These are phyloP conservation scores for Nibea albiflora DNA, from an alignment of 2,113 vertebrate genomes.

Conservation along the genomic window DNA sequence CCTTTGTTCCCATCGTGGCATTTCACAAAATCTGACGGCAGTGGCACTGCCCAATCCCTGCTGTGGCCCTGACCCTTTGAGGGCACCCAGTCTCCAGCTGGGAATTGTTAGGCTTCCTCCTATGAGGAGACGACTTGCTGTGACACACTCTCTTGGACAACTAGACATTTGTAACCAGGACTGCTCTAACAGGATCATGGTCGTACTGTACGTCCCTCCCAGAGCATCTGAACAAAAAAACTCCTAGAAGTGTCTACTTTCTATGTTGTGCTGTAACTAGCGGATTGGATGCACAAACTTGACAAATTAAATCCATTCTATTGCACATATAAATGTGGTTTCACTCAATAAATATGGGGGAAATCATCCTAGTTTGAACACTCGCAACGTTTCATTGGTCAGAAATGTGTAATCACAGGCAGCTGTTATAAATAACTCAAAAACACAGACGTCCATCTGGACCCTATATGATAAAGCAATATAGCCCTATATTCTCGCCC, in stretches of 20 bases:
- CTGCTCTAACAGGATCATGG: neutral
- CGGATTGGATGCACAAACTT: neutral
- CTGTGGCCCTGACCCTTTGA: constrained; percentile 48
- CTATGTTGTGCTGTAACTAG: neutral
- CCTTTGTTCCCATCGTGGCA: constrained; percentile 58
- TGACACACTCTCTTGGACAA: constrained; percentile 1
- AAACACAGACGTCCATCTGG: constrained; percentile 25
- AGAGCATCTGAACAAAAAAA: too few species aligned
- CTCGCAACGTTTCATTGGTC: neutral
- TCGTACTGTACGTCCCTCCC: neutral
- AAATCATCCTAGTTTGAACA: neutral
- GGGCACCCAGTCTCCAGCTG: constrained; percentile 26
- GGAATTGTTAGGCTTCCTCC: constrained; percentile 12
- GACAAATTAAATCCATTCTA: neutral
- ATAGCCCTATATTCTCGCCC: neutral
- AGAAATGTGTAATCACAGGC: constrained; percentile 1
- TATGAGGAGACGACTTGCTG: fast-evolving
- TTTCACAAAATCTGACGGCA: constrained; percentile 51
- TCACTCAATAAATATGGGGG: neutral
- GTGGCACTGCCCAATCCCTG: constrained; percentile 24
- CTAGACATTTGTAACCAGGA: neutral
- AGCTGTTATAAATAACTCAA: neutral
- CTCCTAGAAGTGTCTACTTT: neutral
- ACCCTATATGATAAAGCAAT: constrained; percentile 17
- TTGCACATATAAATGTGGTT: constrained; percentile 2